phyloP scores from a whole-genome alignment of 2,888 invertebrate species.

The Mesochorus sp. region DNA sequence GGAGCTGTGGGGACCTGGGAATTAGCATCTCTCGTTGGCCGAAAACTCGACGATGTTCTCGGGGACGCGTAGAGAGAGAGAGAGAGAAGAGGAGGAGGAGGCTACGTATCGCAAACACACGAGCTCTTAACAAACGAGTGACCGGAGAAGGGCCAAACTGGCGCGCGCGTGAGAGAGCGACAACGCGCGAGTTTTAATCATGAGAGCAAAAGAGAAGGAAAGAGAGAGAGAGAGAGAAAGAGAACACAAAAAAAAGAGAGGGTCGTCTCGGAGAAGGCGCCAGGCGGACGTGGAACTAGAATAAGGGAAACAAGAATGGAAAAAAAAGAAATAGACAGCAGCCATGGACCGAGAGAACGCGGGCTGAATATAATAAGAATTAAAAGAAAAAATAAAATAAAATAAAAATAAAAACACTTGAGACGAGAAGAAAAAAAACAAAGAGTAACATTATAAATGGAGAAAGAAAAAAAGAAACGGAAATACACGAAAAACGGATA shows the following conservation, averaged over 20 bases:
- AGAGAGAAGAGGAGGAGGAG: no score
- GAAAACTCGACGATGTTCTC: no score
- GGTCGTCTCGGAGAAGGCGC: slow-evolving; percentile 50
- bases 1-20: not conserved
- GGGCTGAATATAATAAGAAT: slow-evolving; percentile 44
- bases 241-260: slow-evolving; percentile 16
- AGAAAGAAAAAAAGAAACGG: slow-evolving; percentile 4
- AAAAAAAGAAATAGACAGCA: slow-evolving; percentile 41
- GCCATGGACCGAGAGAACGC: slow-evolving; percentile 42
- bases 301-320: slow-evolving; percentile 61
- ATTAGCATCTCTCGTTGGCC: slow-evolving; percentile 47
- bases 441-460: slow-evolving; percentile 13
- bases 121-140: no score
- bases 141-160: no score
- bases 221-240: slow-evolving; percentile 2
- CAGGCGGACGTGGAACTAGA: slow-evolving; percentile 63
- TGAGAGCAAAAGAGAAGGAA: slow-evolving; percentile 31
- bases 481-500: slow-evolving; percentile 39
- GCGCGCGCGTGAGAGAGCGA: no score
- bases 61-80: no score
- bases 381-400: slow-evolving; percentile 30
- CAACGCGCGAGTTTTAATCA: not conserved
- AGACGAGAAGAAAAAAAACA: slow-evolving; percentile 33
- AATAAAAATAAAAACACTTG: slow-evolving; percentile 39
- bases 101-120: no score